Base-by-base conservation (phyloP, 1,140 invertebrate species). In the Drosophila gunungcola region DNA sequence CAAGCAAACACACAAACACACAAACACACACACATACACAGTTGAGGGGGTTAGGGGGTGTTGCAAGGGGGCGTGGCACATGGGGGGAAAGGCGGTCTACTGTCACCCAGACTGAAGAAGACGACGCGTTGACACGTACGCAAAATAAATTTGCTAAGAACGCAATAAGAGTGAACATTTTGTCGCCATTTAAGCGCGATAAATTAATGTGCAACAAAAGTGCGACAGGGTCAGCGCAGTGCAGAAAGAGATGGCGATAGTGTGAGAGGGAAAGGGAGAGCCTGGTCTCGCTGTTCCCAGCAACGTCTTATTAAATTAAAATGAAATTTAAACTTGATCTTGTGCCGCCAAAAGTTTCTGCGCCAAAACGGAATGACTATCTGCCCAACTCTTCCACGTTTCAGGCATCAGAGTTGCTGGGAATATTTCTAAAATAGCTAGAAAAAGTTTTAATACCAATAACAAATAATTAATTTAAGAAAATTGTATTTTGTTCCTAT, bases 81-180 rank as follows among this genome's bases (percentile, higher is more conserved):
- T 16, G 36, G 38, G 52, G 51, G 4, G 21, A 67, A 48, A 53
- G 21, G 39, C 39, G 45, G 25, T 34, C 38, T 41, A 53, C 46
- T 55, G 43, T 69, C 69, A 73, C n/a, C 29, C 43, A 13, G 61
- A 67, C 39, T 57, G 64, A 70, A 27, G 56, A 57, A 75, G 81
- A 78, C 61, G 74, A 58, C 74, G 78, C 82, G 82, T 86, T 86
- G 82, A 86, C 82, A 86, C 82, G 82, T 86, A 88, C 82, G 83
- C 83, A 82, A 86, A 86, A 86, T 86, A 86, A 86, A 86, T 86
- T 88, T 88, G 82, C 88, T 86, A 79, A 86, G 83, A 86, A 86
- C 78, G 83, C 83, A 86, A 86, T 86, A 86, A 86, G 78, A 86
- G 83, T 77, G 79, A 83, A 79, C 83, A 86, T 86, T 86, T 86